These are phyloP conservation scores for Pseudopipra pipra DNA, from an alignment of 2,113 vertebrate species.

Conservation along the genomic window DNA sequence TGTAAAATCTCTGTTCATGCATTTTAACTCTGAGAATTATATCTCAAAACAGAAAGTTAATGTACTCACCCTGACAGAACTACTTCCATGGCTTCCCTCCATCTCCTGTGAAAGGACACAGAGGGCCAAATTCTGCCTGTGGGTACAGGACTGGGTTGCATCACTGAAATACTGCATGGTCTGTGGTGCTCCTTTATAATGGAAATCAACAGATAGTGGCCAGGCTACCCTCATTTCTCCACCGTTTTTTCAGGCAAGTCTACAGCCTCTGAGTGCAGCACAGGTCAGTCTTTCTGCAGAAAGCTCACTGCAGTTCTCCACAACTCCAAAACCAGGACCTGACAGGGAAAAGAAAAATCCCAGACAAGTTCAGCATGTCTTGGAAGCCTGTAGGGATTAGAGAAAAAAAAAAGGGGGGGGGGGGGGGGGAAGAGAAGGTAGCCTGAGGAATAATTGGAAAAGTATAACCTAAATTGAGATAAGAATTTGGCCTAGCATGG, in stretches of 20 bases:
- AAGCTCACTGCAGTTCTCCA: not conserved
- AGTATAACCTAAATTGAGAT: not conserved
- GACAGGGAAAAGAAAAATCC: not conserved
- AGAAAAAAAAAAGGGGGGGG: not conserved
- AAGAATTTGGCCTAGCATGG: not conserved
- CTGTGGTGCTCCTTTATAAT: not conserved
- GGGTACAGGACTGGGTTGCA: not conserved
- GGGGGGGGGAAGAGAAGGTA: too few relatives aligned
- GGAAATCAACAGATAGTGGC: conserved; percentile 5
- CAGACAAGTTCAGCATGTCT: not conserved
- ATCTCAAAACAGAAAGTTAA: not conserved
- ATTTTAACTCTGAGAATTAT: not conserved
- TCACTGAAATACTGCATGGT: not conserved
- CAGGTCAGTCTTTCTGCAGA: not conserved
- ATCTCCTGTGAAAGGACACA: not conserved
- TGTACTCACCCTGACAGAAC: not conserved
- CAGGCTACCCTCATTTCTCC: not conserved
- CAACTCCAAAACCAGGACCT: not conserved
- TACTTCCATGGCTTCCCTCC: not conserved
- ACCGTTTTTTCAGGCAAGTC: not conserved
- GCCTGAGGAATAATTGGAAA: not conserved
- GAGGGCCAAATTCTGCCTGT: not conserved
- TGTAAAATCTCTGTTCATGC: not conserved
- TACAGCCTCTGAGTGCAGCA: not conserved
- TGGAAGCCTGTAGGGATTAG: not conserved